phyloP scores from a whole-genome alignment of 2,113 vertebrate genomes.

The Mirounga angustirostris region DNA sequence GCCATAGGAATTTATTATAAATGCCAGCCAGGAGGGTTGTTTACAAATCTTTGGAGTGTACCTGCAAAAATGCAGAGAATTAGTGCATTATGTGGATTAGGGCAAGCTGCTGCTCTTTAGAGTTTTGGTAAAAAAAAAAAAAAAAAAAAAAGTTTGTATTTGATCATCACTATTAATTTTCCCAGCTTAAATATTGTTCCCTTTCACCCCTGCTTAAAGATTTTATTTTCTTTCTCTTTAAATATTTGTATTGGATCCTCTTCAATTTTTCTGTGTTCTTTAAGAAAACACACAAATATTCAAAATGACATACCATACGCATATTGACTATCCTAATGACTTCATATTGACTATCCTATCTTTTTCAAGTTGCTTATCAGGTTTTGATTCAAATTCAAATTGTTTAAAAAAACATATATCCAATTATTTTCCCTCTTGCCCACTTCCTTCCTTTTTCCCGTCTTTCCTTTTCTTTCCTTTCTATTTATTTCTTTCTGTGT shows the following conservation, averaged over 20 bases:
- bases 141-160: background rate
- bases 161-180: background rate
- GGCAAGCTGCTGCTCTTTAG: background rate
- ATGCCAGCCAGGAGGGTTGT: background rate
- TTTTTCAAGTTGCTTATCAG: background rate
- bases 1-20: background rate
- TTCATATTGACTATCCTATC: too few species aligned
- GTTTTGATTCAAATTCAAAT: background rate
- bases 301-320: background rate
- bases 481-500: background rate
- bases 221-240: background rate
- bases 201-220: background rate
- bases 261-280: background rate
- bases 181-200: background rate
- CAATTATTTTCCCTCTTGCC: background rate
- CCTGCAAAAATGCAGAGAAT: background rate
- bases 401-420: background rate
- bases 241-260: background rate
- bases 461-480: background rate
- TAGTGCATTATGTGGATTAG: background rate
- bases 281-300: background rate
- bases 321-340: background rate
- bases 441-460: rapidly evolving
- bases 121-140: background rate
- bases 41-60: background rate